A percentile compares a stretch with the other conserved stretches of the same genome.
Evolutionary conservation across 2,113 vertebrate species (phyloP).

Genomic region (Leiothrix lutea): DNA sequence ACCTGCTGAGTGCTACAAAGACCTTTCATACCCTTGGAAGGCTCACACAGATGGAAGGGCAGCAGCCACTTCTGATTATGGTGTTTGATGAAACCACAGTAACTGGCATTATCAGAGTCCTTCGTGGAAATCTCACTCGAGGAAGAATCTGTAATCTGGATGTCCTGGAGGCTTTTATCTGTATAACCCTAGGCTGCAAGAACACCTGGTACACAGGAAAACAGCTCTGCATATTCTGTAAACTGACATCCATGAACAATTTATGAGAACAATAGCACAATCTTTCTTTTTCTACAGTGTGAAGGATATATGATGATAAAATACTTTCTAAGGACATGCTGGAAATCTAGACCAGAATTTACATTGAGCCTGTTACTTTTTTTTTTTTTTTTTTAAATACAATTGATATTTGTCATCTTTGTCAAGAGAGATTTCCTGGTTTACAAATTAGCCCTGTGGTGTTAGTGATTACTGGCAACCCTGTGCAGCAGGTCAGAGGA

Average conservation of each 20-base stretch:
- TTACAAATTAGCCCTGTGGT: background rate
- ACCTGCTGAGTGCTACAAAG: background rate
- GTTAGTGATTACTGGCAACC: background rate
- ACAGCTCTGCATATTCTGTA: background rate
- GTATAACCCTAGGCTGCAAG: background rate
- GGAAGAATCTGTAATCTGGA: background rate
- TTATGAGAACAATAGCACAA: background rate
- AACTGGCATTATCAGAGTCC: background rate
- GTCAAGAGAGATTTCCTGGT: background rate
- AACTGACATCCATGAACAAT: background rate
- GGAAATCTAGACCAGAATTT: conserved; percentile 29
- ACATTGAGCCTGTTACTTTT: background rate
- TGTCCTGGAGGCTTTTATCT: background rate
- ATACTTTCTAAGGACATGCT: background rate
- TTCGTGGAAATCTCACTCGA: background rate
- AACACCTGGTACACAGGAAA: background rate
- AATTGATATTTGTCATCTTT: background rate
- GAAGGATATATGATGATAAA: background rate
- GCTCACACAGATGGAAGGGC: background rate
- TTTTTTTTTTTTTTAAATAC: background rate
- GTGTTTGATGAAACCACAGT: background rate
- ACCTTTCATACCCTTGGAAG: background rate
- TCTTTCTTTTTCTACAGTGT: background rate
- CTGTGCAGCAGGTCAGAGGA: background rate
- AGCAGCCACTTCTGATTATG: background rate